Percentiles rank a stretch among this genome's conserved stretches.
phyloP scores from a whole-genome alignment of 2,888 invertebrate genomes.

The Beris morrisii region DNA sequence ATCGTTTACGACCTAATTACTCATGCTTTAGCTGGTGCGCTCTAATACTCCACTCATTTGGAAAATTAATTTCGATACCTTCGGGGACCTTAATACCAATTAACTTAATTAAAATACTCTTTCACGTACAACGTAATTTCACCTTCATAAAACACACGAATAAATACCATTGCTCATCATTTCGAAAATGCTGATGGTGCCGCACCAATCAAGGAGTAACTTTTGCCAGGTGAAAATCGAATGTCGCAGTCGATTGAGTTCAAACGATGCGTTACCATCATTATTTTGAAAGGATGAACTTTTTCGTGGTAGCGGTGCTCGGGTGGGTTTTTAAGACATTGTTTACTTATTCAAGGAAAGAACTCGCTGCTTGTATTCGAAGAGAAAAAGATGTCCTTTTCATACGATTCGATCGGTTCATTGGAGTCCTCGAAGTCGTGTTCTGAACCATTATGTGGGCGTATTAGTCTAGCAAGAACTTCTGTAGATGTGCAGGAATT shows the following conservation, averaged over 20 bases:
- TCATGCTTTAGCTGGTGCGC: not conserved
- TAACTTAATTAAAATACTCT: conserved; percentile 24
- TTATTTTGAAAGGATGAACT: conserved; percentile 29
- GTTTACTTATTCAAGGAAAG: conserved; percentile 26
- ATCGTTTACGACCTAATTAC: conserved; percentile 18
- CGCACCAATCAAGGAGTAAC: conserved; percentile 3
- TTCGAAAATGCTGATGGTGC: not conserved
- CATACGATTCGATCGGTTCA: conserved; percentile 15
- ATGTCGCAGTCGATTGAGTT: conserved; percentile 36
- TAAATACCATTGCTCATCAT: not conserved
- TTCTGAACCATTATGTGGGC: no score
- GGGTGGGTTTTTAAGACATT: not conserved
- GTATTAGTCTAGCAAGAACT: no score
- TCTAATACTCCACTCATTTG: conserved; percentile 21
- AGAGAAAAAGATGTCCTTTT: conserved; percentile 17
- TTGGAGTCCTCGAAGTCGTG: conserved; percentile 2
- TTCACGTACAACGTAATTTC: conserved; percentile 1
- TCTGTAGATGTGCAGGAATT: no score
- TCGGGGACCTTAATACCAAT: conserved; percentile 22
- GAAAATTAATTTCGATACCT: conserved; percentile 31
- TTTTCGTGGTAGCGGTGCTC: conserved; percentile 1
- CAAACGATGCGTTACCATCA: conserved; percentile 35
- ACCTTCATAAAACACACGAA: not conserved
- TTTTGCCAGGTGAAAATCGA: conserved; percentile 35
- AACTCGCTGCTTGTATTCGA: conserved; percentile 16